phyloP scores from a whole-genome alignment of 2,797 vertebrate species.

The Cuniculus paca region DNA sequence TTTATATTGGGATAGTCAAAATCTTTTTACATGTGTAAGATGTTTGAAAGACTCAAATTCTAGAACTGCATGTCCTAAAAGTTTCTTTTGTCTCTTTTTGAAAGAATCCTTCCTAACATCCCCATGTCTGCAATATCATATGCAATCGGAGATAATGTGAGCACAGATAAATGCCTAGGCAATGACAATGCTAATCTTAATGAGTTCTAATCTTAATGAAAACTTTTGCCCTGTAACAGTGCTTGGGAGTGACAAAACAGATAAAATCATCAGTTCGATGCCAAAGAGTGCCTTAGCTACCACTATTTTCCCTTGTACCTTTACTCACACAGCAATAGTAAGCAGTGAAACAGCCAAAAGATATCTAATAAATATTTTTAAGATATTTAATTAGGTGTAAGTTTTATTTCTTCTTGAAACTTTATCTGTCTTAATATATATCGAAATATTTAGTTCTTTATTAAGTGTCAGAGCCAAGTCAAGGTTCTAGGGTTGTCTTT shows the following conservation, averaged over 20 bases:
- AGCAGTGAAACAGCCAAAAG: background rate
- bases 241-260: background rate
- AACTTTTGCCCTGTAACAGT: background rate
- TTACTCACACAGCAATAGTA: background rate
- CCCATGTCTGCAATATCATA: background rate
- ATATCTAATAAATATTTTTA: constrained; percentile 38
- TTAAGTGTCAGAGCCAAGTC: background rate
- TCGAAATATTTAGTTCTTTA: constrained; percentile 52
- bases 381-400: constrained; percentile 30
- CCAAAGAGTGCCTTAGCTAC: background rate
- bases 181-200: background rate
- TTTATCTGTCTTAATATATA: constrained; percentile 20
- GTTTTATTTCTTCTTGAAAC: constrained; percentile 41
- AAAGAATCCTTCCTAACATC: constrained; percentile 34
- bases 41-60: constrained; percentile 48
- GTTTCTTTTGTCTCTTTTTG: constrained; percentile 38
- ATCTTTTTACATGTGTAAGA: constrained; percentile 45
- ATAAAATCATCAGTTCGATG: constrained; percentile 1
- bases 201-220: background rate
- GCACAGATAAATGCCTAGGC: constrained; percentile 13
- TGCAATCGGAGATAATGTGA: background rate
- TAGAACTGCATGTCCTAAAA: constrained; percentile 1
- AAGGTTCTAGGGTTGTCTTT: background rate
- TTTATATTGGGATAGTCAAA: constrained; percentile 9
- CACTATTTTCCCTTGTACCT: background rate